These are phyloP conservation scores for Nyctibius bracteatus DNA, from an alignment of 2,113 vertebrate species.

Conservation along the genomic window DNA sequence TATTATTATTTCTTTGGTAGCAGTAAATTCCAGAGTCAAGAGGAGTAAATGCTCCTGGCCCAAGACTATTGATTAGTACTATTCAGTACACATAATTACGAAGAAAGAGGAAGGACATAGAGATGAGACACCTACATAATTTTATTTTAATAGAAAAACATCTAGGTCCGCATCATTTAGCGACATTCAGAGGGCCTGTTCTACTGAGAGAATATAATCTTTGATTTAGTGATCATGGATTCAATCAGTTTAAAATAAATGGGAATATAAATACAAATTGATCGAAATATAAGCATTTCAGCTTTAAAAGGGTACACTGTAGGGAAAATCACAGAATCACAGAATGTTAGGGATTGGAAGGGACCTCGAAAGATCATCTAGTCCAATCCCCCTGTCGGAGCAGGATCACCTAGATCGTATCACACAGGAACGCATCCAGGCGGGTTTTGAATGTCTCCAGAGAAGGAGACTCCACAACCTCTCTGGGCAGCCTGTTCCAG, in stretches of 20 bases:
- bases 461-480: no score
- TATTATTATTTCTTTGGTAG: background rate
- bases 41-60: background rate
- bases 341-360: no score
- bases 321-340: background rate
- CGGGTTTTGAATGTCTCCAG: no score
- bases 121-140: background rate
- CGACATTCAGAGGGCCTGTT: background rate
- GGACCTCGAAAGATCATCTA: no score
- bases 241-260: background rate
- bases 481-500: no score
- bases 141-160: background rate
- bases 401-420: no score
- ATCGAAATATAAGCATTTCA: background rate
- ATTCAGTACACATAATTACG: background rate
- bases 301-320: background rate
- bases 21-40: background rate
- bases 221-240: background rate
- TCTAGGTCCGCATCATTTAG: background rate
- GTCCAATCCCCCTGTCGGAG: no score
- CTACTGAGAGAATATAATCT: background rate
- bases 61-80: background rate
- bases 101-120: background rate
- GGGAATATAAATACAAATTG: background rate
- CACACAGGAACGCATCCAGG: no score